Base-by-base conservation (phyloP, 2,797 vertebrate genomes). In the Triplophysa bombifrons region DNA sequence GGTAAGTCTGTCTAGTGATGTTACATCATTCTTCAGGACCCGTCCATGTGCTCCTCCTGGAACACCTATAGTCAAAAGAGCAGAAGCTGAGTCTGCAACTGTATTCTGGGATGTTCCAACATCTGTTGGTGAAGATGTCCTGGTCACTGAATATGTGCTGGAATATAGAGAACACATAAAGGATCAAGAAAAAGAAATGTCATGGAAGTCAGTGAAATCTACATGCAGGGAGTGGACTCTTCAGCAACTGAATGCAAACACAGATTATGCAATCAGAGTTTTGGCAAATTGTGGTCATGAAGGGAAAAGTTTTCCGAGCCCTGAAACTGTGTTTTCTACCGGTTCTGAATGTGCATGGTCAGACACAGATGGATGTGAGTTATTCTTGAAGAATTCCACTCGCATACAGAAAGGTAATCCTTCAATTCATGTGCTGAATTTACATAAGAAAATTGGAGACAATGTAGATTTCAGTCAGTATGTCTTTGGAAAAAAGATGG, bases 31-130 rank as follows among this genome's bases (percentile, higher is more conserved):
- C 16, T 53, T 55, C 34, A 70, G 3, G 56, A 85, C 86, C 30
- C 55, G 41, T 61, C 84, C 86, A n/a, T 83, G 75, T 74, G 58
- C 69, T 25, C 80, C 84, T 46, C 86, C 86, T 17, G 84, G 81
- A 66, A 13, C 48, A 48, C 83, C 76, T 20, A 53, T 9, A 14
- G 3, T 64, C 25, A 72, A 81, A 68, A 53, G 25, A 14, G 13
- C 13, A 41, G 60, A 69, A 19, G 70, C 64, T 2, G 55, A 16
- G 13, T 30, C 34, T 20, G 72, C 56, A 60, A 76, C 34, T 38
- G 20, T 84, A n/a, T 66, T 2, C 27, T 83, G 83, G 85, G 67
- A 82, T 38, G 78, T 72, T 51, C 82, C 84, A 34, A 74, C 72
- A 69, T 56, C 74, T 55, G 74, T 78, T 5, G 83, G 84, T 16